These are phyloP conservation scores for Barbus barbus DNA, from an alignment of 2,113 vertebrate genomes.

Conservation along the genomic window DNA sequence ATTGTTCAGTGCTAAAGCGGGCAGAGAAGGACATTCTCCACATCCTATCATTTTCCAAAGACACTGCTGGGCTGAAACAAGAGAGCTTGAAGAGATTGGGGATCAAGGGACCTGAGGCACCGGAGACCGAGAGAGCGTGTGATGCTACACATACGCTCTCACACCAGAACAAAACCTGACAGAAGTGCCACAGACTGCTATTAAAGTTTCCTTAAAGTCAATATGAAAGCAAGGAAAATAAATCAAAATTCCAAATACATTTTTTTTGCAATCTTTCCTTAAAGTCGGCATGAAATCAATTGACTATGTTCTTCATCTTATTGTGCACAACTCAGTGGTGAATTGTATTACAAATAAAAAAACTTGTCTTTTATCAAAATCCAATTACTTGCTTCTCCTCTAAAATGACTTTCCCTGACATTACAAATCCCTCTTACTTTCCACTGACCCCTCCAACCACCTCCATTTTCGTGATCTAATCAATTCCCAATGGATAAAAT, in stretches of 20 bases:
- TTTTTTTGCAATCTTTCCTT: background rate
- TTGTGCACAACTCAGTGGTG: background rate
- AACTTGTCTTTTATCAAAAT: background rate
- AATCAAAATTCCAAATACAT: background rate
- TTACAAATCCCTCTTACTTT: background rate
- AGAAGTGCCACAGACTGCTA: background rate
- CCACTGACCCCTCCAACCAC: background rate
- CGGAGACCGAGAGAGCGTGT: background rate
- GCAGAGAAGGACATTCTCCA: background rate
- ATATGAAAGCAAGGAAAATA: background rate
- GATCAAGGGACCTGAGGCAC: background rate
- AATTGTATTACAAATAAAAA: background rate
- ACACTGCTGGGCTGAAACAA: conserved; percentile 45
- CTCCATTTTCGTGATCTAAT: background rate
- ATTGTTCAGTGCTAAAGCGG: background rate
- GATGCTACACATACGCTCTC: background rate
- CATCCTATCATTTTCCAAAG: conserved; percentile 46
- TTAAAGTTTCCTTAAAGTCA: background rate
- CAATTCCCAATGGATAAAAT: background rate
- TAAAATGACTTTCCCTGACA: background rate
- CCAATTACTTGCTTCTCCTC: background rate
- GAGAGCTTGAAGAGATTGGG: conserved; percentile 33
- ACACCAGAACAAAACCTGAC: background rate
- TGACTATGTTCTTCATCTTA: background rate
- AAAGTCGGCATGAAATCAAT: background rate